Percentiles rank a stretch among this genome's conserved stretches.
phyloP scores from a whole-genome alignment of 2,797 vertebrate genomes.

The Aplochiton taeniatus region DNA sequence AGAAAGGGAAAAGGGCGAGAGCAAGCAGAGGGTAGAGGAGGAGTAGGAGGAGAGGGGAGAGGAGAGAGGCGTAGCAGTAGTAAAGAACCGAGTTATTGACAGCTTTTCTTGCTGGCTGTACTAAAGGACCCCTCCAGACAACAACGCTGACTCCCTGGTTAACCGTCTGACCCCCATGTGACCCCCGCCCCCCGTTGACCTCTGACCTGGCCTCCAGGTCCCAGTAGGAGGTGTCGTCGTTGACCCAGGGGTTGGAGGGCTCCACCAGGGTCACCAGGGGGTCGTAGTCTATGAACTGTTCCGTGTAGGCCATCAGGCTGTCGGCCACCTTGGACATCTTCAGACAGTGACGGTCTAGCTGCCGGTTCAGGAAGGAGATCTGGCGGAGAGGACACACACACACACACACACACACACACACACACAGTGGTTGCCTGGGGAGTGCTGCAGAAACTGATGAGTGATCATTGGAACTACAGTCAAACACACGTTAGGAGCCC shows the following conservation, averaged over 20 bases:
- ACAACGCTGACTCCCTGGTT: background rate
- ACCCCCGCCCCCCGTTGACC: slow-evolving; percentile 30
- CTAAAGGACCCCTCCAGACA: background rate
- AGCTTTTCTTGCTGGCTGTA: too few relatives aligned
- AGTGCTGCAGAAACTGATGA: too few relatives aligned
- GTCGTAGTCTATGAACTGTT: slow-evolving; percentile 93
- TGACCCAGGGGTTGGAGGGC: slow-evolving; percentile 93
- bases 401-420: background rate
- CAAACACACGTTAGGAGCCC: too few relatives aligned
- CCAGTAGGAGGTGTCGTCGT: slow-evolving; percentile 87
- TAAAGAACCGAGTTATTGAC: too few relatives aligned
- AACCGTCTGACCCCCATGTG: background rate
- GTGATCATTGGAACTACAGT: too few relatives aligned
- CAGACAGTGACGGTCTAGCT: slow-evolving; percentile 96
- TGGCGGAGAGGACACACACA: slow-evolving; percentile 58
- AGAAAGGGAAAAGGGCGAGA: slow-evolving; percentile 8
- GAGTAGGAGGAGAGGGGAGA: too few relatives aligned
- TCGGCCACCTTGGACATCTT: slow-evolving; percentile 99
- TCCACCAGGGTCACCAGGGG: slow-evolving; percentile 85
- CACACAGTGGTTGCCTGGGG: background rate
- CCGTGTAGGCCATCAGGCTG: slow-evolving; percentile 91
- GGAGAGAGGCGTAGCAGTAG: too few relatives aligned
- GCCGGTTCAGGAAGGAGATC: slow-evolving; percentile 91
- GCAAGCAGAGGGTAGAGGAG: background rate
- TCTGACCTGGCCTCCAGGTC: slow-evolving; percentile 88